Conservation (phyloP, 2,113 vertebrate species). For the Turnix velox region DNA sequence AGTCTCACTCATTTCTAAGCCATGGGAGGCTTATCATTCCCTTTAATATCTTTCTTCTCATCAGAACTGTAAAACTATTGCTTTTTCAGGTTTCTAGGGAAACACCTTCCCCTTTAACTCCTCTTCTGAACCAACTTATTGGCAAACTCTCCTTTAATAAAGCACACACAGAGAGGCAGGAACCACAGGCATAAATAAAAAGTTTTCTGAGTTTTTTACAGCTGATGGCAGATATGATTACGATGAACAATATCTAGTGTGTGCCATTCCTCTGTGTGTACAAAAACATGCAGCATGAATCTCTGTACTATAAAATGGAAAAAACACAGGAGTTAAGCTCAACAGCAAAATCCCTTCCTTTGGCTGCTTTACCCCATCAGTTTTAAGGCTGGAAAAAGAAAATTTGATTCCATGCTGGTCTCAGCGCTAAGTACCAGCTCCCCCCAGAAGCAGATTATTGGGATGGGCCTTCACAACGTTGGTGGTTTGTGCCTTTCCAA, state of each 20-base stretch:
- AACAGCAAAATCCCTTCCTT: not conserved
- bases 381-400: not conserved
- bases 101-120: not conserved
- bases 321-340: not conserved
- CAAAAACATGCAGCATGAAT: not conserved
- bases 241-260: not conserved
- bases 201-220: not conserved
- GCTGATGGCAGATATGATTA: not conserved
- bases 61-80: not conserved
- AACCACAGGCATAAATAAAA: not conserved
- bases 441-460: not conserved
- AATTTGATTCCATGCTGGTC: not conserved
- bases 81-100: not conserved
- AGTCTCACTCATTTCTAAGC: not conserved
- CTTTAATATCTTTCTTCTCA: not conserved
- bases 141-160: not conserved
- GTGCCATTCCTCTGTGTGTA: not conserved
- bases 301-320: not conserved
- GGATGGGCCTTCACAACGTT: not conserved
- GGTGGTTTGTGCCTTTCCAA: not conserved
- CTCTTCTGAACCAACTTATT: not conserved
- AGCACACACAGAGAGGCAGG: fast-evolving
- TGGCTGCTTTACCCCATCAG: not conserved
- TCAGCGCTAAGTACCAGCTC: not conserved
- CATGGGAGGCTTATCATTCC: not conserved